Percentiles rank a stretch among this genome's conserved stretches.
Evolutionary conservation across 2,113 vertebrate genomes (phyloP).

Genomic region (Centropus bengalensis): DNA sequence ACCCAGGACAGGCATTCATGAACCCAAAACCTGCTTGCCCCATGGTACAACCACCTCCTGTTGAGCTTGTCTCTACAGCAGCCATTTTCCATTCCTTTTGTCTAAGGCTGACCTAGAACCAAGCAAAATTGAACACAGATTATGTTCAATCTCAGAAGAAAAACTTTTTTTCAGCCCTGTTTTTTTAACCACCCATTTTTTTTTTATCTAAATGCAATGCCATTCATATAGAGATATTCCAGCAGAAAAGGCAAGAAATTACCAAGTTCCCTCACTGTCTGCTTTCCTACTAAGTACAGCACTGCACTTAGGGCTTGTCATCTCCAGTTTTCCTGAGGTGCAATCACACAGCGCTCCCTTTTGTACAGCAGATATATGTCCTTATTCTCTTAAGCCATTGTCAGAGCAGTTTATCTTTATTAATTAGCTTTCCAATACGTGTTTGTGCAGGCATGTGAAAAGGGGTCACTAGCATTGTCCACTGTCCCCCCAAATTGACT

Average conservation of each 20-base stretch:
- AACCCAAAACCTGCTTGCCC: neutral
- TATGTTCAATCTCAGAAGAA: too few species aligned
- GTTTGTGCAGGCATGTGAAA: neutral
- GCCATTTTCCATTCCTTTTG: neutral
- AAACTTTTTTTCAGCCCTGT: neutral
- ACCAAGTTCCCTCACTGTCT: neutral
- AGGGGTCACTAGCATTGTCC: neutral
- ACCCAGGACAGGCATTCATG: neutral
- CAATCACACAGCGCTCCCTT: neutral
- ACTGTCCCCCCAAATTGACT: neutral
- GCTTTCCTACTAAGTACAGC: neutral
- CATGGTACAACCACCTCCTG: neutral
- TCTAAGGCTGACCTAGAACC: constrained; percentile 5
- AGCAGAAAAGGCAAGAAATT: neutral
- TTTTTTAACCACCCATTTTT: constrained; percentile 12
- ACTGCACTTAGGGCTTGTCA: neutral
- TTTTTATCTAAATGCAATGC: neutral
- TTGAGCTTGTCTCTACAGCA: neutral
- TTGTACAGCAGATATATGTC: neutral
- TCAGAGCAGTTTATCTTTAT: neutral
- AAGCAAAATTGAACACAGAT: constrained; percentile 13
- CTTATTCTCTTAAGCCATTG: neutral
- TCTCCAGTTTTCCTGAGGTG: neutral
- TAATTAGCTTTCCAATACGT: neutral
- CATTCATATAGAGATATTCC: neutral